These are phyloP conservation scores for Oreochromis spilurus DNA, from an alignment of 2,113 vertebrate species.

Conservation along the genomic window DNA sequence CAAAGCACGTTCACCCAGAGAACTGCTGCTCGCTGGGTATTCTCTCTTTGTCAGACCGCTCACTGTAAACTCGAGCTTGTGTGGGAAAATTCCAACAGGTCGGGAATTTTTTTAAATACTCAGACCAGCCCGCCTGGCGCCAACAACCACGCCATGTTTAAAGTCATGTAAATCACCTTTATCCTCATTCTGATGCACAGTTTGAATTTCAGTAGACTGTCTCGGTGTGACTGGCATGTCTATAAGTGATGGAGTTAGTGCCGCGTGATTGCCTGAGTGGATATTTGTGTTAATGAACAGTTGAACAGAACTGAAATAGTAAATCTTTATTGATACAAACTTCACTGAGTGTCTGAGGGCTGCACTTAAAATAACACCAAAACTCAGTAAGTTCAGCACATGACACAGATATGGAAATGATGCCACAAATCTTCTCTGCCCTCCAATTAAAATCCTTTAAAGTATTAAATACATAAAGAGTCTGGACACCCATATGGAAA, in stretches of 20 bases:
- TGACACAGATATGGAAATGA: not conserved
- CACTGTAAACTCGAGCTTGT: not conserved
- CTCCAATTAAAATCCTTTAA: not conserved
- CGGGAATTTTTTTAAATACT: not conserved
- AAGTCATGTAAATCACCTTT: not conserved
- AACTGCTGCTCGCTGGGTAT: not conserved
- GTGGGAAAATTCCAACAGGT: not conserved
- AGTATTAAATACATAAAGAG: not conserved
- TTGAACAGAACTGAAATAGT: not conserved
- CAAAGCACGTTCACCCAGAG: not conserved
- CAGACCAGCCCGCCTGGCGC: not conserved
- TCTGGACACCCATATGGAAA: not conserved
- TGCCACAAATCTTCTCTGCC: accelerated
- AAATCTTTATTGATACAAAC: not conserved
- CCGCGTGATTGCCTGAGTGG: not conserved
- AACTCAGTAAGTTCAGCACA: not conserved
- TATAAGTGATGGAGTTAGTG: not conserved
- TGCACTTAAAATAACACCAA: not conserved
- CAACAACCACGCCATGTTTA: not conserved
- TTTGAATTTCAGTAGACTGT: not conserved
- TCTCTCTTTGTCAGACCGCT: not conserved
- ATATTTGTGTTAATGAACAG: not conserved
- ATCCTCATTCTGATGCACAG: not conserved
- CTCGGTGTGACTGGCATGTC: not conserved
- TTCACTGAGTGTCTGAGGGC: not conserved